Base-by-base conservation (phyloP, 2,113 vertebrate species). In the Ariopsis seemanni region DNA sequence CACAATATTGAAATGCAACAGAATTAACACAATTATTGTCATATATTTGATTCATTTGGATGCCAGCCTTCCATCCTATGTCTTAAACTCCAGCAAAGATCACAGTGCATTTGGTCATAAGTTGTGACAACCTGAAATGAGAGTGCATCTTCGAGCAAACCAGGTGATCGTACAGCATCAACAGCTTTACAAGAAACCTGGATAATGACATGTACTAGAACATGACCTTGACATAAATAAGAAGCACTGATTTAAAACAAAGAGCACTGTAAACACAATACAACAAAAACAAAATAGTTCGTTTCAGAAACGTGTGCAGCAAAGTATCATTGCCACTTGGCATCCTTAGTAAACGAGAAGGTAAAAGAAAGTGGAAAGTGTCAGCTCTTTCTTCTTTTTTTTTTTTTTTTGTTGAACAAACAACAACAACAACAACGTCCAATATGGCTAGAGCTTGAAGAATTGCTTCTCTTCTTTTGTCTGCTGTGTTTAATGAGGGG, bases 151-250 rank as follows among this genome's bases (percentile, higher is more conserved):
- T 69, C 27, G 8, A 87, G 50, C 12, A 72, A 89, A 89, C 78
- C 55, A 77, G 50, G 60, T 78, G 58, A 82, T 82, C 85, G 55
- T 88, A 82, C 79, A 82, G 78, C 84, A 69, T 15, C 22, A 71
- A 85, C 15, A 69, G 58, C 85, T 87, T 81, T 69, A 60, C 42
- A 48, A 83, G 15, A 50, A 83, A 86, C 78, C 63, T 87, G 85
- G 78, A 88, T 79, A 60, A 55, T 60, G 67, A 53, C 42, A 82
- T 69, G 55, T 58, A 87, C 48, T 55, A 87, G 34, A 57, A 85
- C 60, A 88, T 69, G 42, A 17, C 78, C 89, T 65, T 80, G 57
- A 82, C 62, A 93, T 93, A 93, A 92, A 94, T 92, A 92, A 90
- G 77, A 85, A 91, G 85, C 85, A n/a, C 62, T 84, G 82, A 83